Evolutionary conservation across 2,797 vertebrate genomes (phyloP), one percentile per base, ranked within the genome.

Genomic region (Urophycis tenuis): DNA sequence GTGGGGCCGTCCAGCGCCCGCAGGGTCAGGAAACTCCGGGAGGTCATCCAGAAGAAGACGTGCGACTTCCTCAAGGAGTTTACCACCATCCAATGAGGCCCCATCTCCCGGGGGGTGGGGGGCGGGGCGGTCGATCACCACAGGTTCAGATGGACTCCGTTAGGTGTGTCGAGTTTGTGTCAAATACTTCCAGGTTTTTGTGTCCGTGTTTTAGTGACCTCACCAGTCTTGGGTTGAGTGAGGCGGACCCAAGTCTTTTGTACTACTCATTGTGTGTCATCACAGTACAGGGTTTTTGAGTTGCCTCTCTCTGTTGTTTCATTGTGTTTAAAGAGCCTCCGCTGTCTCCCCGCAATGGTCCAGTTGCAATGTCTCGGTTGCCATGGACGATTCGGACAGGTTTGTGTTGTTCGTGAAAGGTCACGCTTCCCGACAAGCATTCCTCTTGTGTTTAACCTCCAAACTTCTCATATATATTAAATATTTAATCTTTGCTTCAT

Each of bases 41-140:
- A 99, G 83, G 92, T 98, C 39, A 82, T 96, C 84, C 93, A 95
- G 86, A 99, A 98, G 94, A 99, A 97, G 87, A 96, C 97, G 75
- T 99, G 97, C 0, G 95, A 96, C 73, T 93, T 99, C 85, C 92
- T 99, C 77, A 97, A 96, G 88, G 96, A 99, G 87, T 94, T 96
- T 87, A 88, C 94, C 49, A 93, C 92, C 70, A 85, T 92, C 77
- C 94, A 94, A 12, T 39, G 36, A 12, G 36, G 36, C 14, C 45
- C 14, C 49, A 6, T 1, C 19, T 53, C 49, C 22, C 5, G 45
- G 45, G 45, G 19, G 49, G 49, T 36, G 49, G 53, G 49, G 45
- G 45, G 45, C 0, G 45, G 45, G 19, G 17, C 17, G 45, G 45
- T 53, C 36, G 3, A 39, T 3, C 45, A 22, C 45, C 19, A 22